These are phyloP conservation scores for Kryptolebias marmoratus DNA, from an alignment of 2,113 vertebrate species.

Conservation along the genomic window DNA sequence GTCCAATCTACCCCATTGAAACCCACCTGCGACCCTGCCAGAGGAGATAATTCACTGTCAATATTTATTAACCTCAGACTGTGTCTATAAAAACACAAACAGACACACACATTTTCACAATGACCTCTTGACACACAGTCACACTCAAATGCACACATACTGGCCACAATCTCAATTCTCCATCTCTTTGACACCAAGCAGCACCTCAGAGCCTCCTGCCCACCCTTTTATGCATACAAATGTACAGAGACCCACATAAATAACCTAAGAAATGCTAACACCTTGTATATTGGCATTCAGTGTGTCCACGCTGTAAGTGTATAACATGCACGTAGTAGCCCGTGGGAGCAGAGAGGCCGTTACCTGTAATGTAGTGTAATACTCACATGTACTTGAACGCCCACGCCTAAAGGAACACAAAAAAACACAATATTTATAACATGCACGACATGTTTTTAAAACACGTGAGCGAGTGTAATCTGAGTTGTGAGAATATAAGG, in stretches of 20 bases:
- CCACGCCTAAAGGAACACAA: slow-evolving; percentile 16
- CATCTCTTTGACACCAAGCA: slow-evolving; percentile 36
- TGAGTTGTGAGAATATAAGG: slow-evolving; percentile 33
- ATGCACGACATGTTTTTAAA: slow-evolving; percentile 3
- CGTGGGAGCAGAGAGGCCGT: slow-evolving; percentile 45
- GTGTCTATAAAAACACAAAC: slow-evolving; percentile 24
- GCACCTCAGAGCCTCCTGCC: not conserved
- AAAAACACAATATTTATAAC: not conserved
- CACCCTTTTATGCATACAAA: slow-evolving; percentile 42
- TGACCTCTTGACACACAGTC: slow-evolving; percentile 19
- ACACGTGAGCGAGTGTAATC: slow-evolving; percentile 20
- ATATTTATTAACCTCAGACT: slow-evolving; percentile 78
- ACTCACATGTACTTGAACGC: not conserved
- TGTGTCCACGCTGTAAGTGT: slow-evolving; percentile 39
- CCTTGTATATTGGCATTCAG: slow-evolving; percentile 60
- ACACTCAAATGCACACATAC: slow-evolving; percentile 52
- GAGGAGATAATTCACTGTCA: slow-evolving; percentile 79
- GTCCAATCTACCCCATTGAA: slow-evolving; percentile 65
- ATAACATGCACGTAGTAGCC: slow-evolving; percentile 46
- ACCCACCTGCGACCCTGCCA: slow-evolving; percentile 77
- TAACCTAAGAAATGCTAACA: slow-evolving; percentile 27
- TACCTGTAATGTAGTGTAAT: slow-evolving; percentile 49
- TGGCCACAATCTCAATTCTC: slow-evolving; percentile 40
- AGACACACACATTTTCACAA: slow-evolving; percentile 15
- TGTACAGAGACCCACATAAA: slow-evolving; percentile 23